Evolutionary conservation across 2,888 invertebrate species (phyloP).

Genomic region (Phengaris alcon): DNA sequence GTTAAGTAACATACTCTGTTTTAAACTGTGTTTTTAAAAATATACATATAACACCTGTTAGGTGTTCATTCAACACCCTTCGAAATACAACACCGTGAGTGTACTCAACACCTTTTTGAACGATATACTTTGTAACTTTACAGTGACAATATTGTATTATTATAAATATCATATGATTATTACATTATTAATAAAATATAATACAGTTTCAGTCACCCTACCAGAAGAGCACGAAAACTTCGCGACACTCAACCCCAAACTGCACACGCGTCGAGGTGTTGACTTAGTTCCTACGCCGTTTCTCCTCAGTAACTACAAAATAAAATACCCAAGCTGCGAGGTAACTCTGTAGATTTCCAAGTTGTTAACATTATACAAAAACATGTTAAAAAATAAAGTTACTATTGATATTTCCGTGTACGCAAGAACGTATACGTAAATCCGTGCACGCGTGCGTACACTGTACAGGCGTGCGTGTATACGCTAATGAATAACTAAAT

Average conservation of each 20-base stretch:
- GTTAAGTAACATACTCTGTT: too few relatives aligned
- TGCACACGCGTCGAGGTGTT: slow-evolving; percentile 53
- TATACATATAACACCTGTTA: too few relatives aligned
- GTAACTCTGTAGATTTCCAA: slow-evolving; percentile 48
- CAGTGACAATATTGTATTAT: too few relatives aligned
- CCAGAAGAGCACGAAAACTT: slow-evolving; percentile 46
- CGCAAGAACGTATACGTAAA: not conserved
- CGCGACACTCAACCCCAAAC: slow-evolving; percentile 53
- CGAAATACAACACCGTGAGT: too few relatives aligned
- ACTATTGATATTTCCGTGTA: not conserved
- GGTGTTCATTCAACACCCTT: too few relatives aligned
- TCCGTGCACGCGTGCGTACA: not conserved
- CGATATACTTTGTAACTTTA: too few relatives aligned
- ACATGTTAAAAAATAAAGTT: not conserved
- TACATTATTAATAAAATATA: not conserved
- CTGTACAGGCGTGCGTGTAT: not conserved
- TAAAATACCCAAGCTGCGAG: slow-evolving; percentile 57
- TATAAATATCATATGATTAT: not conserved
- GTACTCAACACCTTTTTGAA: too few relatives aligned
- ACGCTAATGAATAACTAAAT: not conserved
- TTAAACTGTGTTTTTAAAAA: too few relatives aligned
- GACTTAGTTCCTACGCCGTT: slow-evolving; percentile 75
- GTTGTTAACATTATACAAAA: not conserved
- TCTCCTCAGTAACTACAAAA: slow-evolving; percentile 71
- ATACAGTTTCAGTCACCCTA: slow-evolving; percentile 46